phyloP scores from a whole-genome alignment of 2,113 vertebrate species.

The Hippolais icterina region DNA sequence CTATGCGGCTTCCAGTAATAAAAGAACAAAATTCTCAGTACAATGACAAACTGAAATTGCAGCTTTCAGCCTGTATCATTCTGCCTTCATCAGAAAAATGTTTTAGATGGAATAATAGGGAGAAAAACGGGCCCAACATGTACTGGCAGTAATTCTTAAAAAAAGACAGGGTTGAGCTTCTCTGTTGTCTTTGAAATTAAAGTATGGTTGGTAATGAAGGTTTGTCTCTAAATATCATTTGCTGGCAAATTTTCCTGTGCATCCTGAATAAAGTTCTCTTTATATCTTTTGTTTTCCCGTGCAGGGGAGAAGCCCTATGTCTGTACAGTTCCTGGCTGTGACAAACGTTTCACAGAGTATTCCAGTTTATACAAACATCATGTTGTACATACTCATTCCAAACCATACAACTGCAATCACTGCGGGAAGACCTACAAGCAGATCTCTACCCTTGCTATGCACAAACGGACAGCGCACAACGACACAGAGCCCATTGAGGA shows the following conservation, averaged over 20 bases:
- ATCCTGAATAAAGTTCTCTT: neutral
- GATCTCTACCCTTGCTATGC: slow-evolving; percentile 98
- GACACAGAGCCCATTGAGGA: slow-evolving; percentile 98
- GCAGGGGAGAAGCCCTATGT: slow-evolving; percentile 99
- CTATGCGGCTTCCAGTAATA: neutral
- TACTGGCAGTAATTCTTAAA: neutral
- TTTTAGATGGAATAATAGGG: neutral
- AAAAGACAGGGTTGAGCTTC: neutral
- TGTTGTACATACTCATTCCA: slow-evolving; percentile 97
- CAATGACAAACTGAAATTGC: neutral
- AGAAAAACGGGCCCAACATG: neutral
- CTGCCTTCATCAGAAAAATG: neutral
- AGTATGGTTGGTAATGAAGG: neutral
- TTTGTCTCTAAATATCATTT: neutral
- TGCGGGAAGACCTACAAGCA: slow-evolving; percentile 99
- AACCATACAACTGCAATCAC: slow-evolving; percentile 99
- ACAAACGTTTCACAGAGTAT: slow-evolving; percentile 98
- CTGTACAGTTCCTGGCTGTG: slow-evolving; percentile 96
- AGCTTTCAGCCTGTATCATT: neutral
- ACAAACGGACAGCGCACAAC: slow-evolving; percentile 95
- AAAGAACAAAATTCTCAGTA: neutral
- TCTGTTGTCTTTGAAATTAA: neutral
- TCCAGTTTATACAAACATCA: slow-evolving; percentile 99
- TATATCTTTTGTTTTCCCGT: neutral
- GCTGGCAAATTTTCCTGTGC: neutral